phyloP scores from a whole-genome alignment of 2,888 invertebrate genomes.

The Sphaerophoria taeniata region DNA sequence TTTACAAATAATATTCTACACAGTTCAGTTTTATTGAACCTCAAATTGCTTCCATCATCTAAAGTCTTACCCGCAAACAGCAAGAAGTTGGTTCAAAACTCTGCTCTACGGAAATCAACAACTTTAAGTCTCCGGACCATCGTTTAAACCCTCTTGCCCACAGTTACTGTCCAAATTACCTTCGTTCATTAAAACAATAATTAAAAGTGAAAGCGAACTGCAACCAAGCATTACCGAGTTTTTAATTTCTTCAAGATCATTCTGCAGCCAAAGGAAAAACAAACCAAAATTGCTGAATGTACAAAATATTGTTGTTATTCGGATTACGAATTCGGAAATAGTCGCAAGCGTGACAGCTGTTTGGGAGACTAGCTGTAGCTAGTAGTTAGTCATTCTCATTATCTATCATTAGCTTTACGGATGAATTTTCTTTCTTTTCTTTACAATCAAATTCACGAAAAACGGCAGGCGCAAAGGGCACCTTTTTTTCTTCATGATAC shows the following conservation, averaged over 20 bases:
- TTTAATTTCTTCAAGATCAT: constrained; percentile 20
- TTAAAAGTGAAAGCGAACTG: constrained; percentile 41
- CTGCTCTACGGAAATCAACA: too few species aligned
- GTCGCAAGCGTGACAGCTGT: constrained; percentile 56
- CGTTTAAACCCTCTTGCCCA: too few species aligned
- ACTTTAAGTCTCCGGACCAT: too few species aligned
- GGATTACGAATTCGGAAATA: too few species aligned
- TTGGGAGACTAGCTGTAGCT: background rate
- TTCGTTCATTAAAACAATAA: background rate
- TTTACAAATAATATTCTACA: too few species aligned
- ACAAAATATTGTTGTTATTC: constrained; percentile 38
- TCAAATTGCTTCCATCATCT: too few species aligned
- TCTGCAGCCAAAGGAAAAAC: constrained; percentile 17
- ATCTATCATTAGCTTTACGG: background rate
- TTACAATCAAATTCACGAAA: background rate
- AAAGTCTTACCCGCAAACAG: too few species aligned
- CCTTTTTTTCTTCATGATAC: background rate
- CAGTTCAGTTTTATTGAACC: too few species aligned
- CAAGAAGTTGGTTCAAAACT: too few species aligned
- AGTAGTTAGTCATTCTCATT: constrained; percentile 13
- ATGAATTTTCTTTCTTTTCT: constrained; percentile 16
- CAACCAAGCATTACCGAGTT: constrained; percentile 36
- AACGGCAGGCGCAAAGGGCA: constrained; percentile 19
- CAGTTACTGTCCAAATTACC: background rate
- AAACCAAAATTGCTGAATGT: constrained; percentile 10